Evolutionary conservation across 2,113 vertebrate species (phyloP), one percentile per base, ranked within the genome.

Genomic region (Pygoscelis antarcticus): DNA sequence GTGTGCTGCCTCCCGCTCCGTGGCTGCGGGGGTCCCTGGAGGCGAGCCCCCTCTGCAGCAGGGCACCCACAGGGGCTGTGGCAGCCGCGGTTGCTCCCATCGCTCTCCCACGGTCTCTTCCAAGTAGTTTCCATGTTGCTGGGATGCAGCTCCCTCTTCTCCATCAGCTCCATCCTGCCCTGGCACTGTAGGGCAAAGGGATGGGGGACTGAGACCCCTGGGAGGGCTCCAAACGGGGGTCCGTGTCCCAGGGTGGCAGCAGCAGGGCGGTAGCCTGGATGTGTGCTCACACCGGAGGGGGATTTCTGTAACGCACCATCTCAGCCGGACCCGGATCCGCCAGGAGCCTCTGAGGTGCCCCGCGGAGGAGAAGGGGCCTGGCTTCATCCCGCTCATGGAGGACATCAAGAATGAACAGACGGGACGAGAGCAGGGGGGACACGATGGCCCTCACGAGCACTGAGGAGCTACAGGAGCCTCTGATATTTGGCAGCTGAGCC

Each of bases 271-370:
- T n/a, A 70, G 83, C 83, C 62, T 20, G 49, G 64, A 38, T 21
- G 38, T 1, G 11, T 12, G 38, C 15, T 51, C 42, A 22, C 0
- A 3, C 29, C 2, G 3, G 46, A 65, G 14, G 1, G 27, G 49
- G 10, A 17, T 11, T 46, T 65, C 20, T 1, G 3, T 38, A 32
- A 23, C 16, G 44, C 78, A n/a, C 5, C 11, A 0, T 29, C 49
- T 80, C 82, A 32, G 49, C 23, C 26, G 16, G 52, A 18, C 3
- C 25, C 29, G 34, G 30, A 77, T n/a, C 29, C 1, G 0, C 16
- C 2, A 0, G 34, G 34, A 83, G 29, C 30, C 46, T 51, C 76
- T 1, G 0, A 72, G 47, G 36, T 38, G 62, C 44, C 9, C 18
- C 1, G 2, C 47, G 42, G 46, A 81, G 44, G 17, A 80, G 83